Evolutionary conservation across 2,113 vertebrate genomes (phyloP).

Genomic region (Nibea albiflora): DNA sequence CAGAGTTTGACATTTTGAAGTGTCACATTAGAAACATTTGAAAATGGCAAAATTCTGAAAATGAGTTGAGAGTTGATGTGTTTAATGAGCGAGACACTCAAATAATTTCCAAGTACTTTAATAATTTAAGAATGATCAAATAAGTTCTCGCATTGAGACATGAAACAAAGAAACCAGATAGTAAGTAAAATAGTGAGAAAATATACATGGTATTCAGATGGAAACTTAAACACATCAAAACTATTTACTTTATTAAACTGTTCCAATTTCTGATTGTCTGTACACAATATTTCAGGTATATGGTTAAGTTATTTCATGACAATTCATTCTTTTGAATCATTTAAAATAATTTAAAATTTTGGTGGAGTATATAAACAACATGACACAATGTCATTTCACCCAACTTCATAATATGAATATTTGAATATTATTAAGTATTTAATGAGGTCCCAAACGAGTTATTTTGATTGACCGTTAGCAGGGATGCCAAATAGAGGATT

Average conservation of each 20-base stretch:
- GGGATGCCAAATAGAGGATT: slow-evolving; percentile 28
- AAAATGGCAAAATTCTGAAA: too few species aligned
- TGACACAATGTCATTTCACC: neutral
- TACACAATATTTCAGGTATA: neutral
- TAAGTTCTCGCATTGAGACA: too few species aligned
- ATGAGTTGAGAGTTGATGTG: too few species aligned
- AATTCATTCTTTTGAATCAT: neutral
- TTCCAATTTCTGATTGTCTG: neutral
- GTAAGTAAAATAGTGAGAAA: too few species aligned
- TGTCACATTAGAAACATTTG: too few species aligned
- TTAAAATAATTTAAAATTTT: neutral
- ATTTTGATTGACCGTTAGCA: slow-evolving; percentile 33
- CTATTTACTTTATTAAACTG: neutral
- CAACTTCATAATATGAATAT: neutral
- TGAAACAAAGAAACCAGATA: too few species aligned
- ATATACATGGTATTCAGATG: too few species aligned
- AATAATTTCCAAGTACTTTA: too few species aligned
- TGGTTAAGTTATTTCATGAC: neutral
- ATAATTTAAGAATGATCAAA: too few species aligned
- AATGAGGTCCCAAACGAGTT: slow-evolving; percentile 45
- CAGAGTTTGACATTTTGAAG: too few species aligned
- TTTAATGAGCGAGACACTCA: too few species aligned
- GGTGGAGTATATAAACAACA: neutral
- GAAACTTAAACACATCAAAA: neutral
- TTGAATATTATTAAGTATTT: slow-evolving; percentile 2